Evolutionary conservation across 1,140 invertebrate species (phyloP).

Genomic region (Drosophila oshimai): DNA sequence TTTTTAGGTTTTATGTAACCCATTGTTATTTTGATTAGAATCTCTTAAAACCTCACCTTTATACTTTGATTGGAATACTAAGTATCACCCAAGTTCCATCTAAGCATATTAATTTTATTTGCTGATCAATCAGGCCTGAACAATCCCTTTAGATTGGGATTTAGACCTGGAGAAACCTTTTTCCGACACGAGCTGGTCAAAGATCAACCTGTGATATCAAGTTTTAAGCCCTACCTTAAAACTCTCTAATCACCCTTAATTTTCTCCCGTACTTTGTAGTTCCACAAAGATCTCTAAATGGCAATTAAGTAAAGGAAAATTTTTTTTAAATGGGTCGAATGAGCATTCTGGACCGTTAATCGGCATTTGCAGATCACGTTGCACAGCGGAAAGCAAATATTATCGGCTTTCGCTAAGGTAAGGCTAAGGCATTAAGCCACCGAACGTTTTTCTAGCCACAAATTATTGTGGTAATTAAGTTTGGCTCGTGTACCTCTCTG

Average conservation of each 20-base stretch:
- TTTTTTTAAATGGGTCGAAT: background rate
- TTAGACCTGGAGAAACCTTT: background rate
- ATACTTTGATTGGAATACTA: background rate
- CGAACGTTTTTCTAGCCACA: background rate
- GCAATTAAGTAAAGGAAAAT: constrained; percentile 2
- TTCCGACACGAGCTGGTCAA: background rate
- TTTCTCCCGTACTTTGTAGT: background rate
- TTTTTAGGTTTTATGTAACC: background rate
- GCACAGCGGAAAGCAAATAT: background rate
- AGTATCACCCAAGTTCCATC: background rate
- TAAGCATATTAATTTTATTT: background rate
- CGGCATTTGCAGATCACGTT: background rate
- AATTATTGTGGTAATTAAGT: constrained; percentile 17
- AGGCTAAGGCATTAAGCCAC: background rate
- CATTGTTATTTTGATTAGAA: background rate
- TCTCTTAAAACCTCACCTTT: background rate
- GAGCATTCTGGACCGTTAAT: background rate
- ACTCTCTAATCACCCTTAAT: background rate
- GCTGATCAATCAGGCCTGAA: background rate
- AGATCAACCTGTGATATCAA: background rate
- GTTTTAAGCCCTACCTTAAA: background rate
- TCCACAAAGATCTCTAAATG: background rate
- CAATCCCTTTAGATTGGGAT: background rate
- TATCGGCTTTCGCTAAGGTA: no score
- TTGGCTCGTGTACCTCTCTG: background rate